These are phyloP conservation scores for Operophtera brumata DNA, from an alignment of 2,888 invertebrate species.

Conservation along the genomic window DNA sequence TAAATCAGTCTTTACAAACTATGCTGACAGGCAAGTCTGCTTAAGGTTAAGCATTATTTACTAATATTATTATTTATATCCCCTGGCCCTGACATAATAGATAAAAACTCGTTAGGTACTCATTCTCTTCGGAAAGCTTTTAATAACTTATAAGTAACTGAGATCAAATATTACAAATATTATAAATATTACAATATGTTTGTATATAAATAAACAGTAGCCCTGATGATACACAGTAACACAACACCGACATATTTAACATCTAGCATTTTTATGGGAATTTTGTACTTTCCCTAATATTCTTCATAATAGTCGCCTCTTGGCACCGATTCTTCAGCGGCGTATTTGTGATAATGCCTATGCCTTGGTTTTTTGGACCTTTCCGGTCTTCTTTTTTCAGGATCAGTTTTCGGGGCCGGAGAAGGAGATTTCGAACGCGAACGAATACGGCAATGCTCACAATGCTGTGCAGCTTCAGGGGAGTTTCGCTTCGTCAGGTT, in stretches of 20 bases:
- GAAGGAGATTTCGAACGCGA: not conserved
- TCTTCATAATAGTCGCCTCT: conserved; percentile 33
- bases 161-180: too few species aligned
- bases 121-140: conserved; percentile 23
- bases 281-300: conserved; percentile 2
- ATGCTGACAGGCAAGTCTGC: too few species aligned
- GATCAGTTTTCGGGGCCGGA: too few species aligned
- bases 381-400: too few species aligned
- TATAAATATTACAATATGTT: conserved; percentile 12
- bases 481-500: conserved; percentile 26
- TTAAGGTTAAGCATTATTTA: too few species aligned
- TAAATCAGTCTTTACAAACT: too few species aligned
- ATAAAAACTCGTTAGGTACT: too few species aligned
- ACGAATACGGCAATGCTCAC: not conserved
- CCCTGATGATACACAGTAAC: conserved; percentile 11
- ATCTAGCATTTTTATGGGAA: not conserved
- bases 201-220: not conserved
- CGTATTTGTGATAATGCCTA: conserved; percentile 39
- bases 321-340: conserved; percentile 45
- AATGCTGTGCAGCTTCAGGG: not conserved
- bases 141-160: conserved; percentile 25
- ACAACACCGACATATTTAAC: not conserved
- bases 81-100: too few species aligned
- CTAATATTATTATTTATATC: too few species aligned
- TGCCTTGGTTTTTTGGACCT: conserved; percentile 39